Conservation (phyloP, 2,888 invertebrate genomes). For the Dasypogon diadema region DNA sequence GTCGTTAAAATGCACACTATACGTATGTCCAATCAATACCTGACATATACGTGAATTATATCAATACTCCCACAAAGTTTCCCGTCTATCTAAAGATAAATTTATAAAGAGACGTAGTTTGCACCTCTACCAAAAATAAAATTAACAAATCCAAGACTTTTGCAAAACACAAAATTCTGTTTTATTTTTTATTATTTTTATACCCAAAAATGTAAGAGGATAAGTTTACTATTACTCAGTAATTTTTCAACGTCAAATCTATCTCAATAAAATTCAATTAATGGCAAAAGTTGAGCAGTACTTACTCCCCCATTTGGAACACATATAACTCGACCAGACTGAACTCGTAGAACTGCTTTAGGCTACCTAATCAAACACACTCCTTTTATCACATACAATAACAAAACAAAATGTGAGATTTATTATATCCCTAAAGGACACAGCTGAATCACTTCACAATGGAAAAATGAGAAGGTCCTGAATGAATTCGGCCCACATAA, state of each 20-base stretch:
- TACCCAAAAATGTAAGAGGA: too few relatives aligned
- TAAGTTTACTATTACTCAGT: too few relatives aligned
- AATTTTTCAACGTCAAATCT: not conserved
- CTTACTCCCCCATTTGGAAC: not conserved
- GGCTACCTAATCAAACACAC: constrained; percentile 20
- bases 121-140: too few relatives aligned
- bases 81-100: too few relatives aligned
- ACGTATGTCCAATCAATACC: too few relatives aligned
- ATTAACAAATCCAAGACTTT: too few relatives aligned
- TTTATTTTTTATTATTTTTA: too few relatives aligned
- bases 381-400: constrained; percentile 11
- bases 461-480: constrained; percentile 24
- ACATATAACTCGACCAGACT: not conserved
- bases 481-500: constrained; percentile 34
- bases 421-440: constrained; percentile 36
- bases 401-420: constrained; percentile 16
- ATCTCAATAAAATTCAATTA: constrained; percentile 3
- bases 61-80: too few relatives aligned
- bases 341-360: not conserved
- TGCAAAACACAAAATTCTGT: too few relatives aligned
- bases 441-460: constrained; percentile 37
- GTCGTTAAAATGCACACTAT: too few relatives aligned
- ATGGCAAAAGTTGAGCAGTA: not conserved
- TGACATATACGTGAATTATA: too few relatives aligned
- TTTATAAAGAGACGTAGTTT: too few relatives aligned